Base-by-base conservation (phyloP, 1,140 invertebrate species). In the Acromyrmex echinatior region DNA sequence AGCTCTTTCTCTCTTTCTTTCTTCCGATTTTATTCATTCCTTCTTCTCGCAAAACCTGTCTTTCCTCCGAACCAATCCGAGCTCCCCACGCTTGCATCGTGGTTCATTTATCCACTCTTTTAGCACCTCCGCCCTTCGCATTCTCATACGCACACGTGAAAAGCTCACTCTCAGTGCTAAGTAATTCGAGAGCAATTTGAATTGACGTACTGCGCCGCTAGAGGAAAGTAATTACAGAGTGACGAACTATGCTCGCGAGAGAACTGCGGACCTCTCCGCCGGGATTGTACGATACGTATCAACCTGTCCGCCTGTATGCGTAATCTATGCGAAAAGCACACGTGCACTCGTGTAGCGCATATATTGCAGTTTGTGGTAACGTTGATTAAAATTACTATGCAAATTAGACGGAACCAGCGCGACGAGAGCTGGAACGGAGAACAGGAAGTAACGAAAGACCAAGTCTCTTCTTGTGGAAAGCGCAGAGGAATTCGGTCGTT, bases 111-210 rank as follows among this genome's bases (percentile, higher is more conserved):
- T 21, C 56, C 80, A 51, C 53, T 74, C 68, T 62, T 84, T 76
- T 76, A 84, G n/a, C 70, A 76, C 25, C 39, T 18, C 0, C 39
- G 18, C 1, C 18, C 16, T 25, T 62, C 35, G 21, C 39, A 16
- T 18, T 65, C n/a, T 35, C 63, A 28, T 66, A 49, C 66, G 45
- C 39, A 28, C 53, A 58, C 51, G 31, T 16, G 31, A 68, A 35
- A 71, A 58, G 58, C 51, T 71, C 66, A 31, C 53, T 66, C 56
- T 74, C 66, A 82, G 86, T 90, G 92, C 91, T 89, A 89, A 91
- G 91, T 92, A 93, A 94, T 94, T 92, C 90, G 93, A 94, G 92
- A 93, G 93, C 92, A 92, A 93, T 94, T 94, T 93, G 93, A 94
- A 94, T 94, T 93, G 93, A 93, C 93, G 91, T 92, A 80, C 65